phyloP scores from a whole-genome alignment of 2,888 invertebrate genomes.

The Xanthostigma xanthostigma region DNA sequence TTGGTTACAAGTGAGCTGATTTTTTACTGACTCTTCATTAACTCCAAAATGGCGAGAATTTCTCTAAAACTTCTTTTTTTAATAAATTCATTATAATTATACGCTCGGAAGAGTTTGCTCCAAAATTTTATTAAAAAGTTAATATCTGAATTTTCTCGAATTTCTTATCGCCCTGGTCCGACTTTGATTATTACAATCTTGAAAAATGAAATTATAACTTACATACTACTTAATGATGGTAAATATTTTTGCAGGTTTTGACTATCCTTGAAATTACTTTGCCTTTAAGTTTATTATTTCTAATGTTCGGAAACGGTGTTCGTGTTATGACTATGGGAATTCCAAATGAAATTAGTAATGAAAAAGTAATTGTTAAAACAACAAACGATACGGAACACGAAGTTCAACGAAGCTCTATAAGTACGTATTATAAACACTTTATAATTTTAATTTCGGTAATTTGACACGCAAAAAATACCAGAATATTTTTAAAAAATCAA shows the following conservation, averaged over 20 bases:
- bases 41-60: too few species aligned
- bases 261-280: slow-evolving; percentile 82
- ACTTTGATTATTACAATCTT: too few species aligned
- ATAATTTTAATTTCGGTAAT: too few species aligned
- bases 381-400: neutral
- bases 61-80: slow-evolving; percentile 5
- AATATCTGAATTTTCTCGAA: too few species aligned
- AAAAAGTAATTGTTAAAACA: too few species aligned
- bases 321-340: slow-evolving; percentile 47
- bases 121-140: too few species aligned
- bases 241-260: slow-evolving; percentile 43
- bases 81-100: neutral
- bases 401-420: slow-evolving; percentile 1
- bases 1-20: slow-evolving; percentile 58
- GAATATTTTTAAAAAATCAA: too few species aligned
- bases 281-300: slow-evolving; percentile 72
- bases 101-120: neutral
- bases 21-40: neutral
- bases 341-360: slow-evolving; percentile 23
- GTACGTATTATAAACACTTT: neutral
- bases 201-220: neutral
- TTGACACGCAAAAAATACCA: too few species aligned
- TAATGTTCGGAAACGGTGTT: slow-evolving; percentile 81
- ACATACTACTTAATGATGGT: neutral
- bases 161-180: too few species aligned